Conservation (phyloP, 2,888 invertebrate genomes). For the Apotomis betuletana region DNA sequence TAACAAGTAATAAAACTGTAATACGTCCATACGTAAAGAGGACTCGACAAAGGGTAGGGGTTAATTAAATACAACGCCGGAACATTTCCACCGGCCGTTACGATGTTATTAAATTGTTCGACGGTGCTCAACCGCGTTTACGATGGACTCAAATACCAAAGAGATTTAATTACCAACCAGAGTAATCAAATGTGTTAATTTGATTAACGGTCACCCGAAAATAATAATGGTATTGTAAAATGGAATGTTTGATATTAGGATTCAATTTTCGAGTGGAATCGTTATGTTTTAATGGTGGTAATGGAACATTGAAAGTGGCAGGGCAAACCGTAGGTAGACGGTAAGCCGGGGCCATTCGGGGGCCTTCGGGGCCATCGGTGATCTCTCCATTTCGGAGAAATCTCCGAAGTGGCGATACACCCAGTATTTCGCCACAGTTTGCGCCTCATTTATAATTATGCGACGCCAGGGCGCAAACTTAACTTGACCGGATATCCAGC, state of each 20-base stretch:
- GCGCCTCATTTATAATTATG: too few relatives aligned
- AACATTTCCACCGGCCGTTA: conserved; percentile 74
- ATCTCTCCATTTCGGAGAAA: too few relatives aligned
- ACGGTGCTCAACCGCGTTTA: conserved; percentile 72
- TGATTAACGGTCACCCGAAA: conserved; percentile 46
- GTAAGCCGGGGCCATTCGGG: too few relatives aligned
- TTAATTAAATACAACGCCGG: conserved; percentile 78
- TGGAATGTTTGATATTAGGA: conserved; percentile 17
- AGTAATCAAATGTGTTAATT: conserved; percentile 50
- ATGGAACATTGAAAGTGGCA: background rate
- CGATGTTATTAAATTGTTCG: conserved; percentile 82
- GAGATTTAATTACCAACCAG: conserved; percentile 64
- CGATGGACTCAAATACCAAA: conserved; percentile 65
- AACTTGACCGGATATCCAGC: too few relatives aligned
- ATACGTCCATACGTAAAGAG: conserved; percentile 52
- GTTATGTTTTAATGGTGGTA: conserved; percentile 1
- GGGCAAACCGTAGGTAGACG: too few relatives aligned
- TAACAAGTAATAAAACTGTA: conserved; percentile 67
- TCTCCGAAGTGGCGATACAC: too few relatives aligned
- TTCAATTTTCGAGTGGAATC: conserved; percentile 19
- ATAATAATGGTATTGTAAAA: conserved; percentile 37
- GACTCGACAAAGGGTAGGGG: conserved; percentile 66
- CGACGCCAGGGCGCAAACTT: too few relatives aligned
- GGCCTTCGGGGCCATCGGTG: too few relatives aligned
- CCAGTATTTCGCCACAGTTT: too few relatives aligned